Conservation (phyloP, 2,113 vertebrate genomes). For the Rhadina sibilatrix region DNA sequence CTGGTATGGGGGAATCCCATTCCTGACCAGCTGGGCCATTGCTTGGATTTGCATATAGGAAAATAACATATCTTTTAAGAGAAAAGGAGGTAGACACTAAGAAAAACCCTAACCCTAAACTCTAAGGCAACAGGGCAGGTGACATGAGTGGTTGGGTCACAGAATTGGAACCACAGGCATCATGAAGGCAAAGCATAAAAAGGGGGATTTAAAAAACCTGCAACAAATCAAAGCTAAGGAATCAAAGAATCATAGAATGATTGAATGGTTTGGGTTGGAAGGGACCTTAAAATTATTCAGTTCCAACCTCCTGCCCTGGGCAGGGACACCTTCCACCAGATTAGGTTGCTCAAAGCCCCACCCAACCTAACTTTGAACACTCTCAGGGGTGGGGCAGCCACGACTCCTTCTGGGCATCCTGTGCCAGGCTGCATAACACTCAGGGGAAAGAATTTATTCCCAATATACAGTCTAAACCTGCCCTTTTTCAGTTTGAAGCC, state of each 20-base stretch:
- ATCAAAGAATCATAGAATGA: not conserved
- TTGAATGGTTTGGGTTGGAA: not conserved
- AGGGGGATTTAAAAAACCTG: not conserved
- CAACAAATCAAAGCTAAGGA: not conserved
- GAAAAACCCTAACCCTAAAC: not conserved
- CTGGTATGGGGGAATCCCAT: not conserved
- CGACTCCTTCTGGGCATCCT: fast-evolving
- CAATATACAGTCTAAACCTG: not conserved
- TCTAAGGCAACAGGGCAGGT: not conserved
- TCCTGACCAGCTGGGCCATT: not conserved
- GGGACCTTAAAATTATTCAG: not conserved
- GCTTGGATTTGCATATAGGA: not conserved
- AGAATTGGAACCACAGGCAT: fast-evolving
- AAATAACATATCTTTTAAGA: not conserved
- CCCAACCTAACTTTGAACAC: not conserved
- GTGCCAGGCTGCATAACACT: not conserved
- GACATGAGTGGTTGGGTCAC: not conserved
- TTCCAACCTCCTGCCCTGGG: not conserved
- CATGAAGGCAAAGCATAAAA: not conserved
- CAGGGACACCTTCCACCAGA: not conserved
- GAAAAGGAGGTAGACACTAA: not conserved
- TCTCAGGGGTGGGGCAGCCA: not conserved
- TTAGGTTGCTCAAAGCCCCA: not conserved
- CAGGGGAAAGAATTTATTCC: not conserved
- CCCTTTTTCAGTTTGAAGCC: not conserved